These are phyloP conservation scores for Cinclus cinclus DNA, from an alignment of 2,113 vertebrate species.

Conservation along the genomic window DNA sequence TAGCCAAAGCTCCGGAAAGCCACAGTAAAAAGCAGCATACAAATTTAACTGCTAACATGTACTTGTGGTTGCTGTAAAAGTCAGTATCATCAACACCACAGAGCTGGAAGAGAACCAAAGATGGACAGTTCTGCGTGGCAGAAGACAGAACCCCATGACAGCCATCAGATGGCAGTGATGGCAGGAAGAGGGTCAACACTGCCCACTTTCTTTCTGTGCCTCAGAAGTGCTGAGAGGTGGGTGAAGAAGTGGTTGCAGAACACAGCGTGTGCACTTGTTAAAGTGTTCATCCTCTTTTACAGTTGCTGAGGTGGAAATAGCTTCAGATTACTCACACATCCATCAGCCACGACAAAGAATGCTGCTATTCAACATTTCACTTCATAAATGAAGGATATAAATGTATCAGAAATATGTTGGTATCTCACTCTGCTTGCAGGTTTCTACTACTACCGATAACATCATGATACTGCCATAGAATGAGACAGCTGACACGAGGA, in stretches of 20 bases:
- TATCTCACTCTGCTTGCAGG: not conserved
- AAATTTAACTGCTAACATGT: not conserved
- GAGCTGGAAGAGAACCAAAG: not conserved
- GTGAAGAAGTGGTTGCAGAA: not conserved
- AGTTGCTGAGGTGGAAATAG: not conserved
- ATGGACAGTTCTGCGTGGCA: rapidly evolving
- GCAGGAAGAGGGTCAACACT: not conserved
- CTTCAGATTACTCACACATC: not conserved
- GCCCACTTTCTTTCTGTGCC: not conserved
- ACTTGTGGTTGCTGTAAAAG: not conserved
- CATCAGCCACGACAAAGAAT: not conserved
- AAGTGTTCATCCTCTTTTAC: not conserved
- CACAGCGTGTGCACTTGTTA: rapidly evolving
- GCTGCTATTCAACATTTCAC: not conserved
- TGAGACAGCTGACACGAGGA: not conserved
- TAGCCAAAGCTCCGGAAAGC: not conserved
- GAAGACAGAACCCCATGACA: not conserved
- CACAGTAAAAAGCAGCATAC: not conserved
- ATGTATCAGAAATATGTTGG: not conserved
- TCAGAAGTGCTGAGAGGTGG: not conserved
- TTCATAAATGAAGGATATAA: not conserved
- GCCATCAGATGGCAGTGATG: rapidly evolving
- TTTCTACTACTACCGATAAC: not conserved
- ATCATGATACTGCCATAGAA: not conserved
- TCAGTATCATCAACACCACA: not conserved